Conservation (phyloP, 2,113 vertebrate species). For the Eptesicus fuscus region DNA sequence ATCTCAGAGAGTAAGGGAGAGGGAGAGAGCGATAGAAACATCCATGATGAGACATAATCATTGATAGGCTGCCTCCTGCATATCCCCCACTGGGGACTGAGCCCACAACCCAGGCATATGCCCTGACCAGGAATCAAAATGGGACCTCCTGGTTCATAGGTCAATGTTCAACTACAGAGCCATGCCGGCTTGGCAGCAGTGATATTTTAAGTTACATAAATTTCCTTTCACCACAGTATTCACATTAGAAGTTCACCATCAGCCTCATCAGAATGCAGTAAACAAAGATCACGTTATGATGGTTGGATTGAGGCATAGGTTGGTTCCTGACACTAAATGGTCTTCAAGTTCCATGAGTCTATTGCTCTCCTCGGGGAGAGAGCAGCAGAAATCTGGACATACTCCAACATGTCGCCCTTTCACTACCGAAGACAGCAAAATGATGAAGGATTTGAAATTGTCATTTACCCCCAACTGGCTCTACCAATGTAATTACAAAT, state of each 20-base stretch:
- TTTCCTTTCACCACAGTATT: neutral
- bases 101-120: too few species aligned
- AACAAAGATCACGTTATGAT: neutral
- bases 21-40: too few species aligned
- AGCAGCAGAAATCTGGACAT: neutral
- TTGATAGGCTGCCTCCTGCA: too few species aligned
- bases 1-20: too few species aligned
- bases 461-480: neutral
- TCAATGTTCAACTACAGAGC: too few species aligned
- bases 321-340: neutral
- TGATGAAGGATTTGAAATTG: neutral
- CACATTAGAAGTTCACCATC: constrained; percentile 24
- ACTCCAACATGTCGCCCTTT: neutral
- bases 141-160: too few species aligned
- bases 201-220: neutral
- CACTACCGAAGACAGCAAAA: neutral
- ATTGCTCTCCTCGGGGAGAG: neutral
- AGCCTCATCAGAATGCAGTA: constrained; percentile 15
- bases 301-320: neutral
- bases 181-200: neutral
- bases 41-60: too few species aligned
- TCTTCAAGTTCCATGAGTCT: neutral
- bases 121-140: too few species aligned
- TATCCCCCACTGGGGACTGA: too few species aligned
- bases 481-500: neutral